These are phyloP conservation scores for Microplitis demolitor DNA, from an alignment of 1,140 invertebrate genomes.

Conservation along the genomic window DNA sequence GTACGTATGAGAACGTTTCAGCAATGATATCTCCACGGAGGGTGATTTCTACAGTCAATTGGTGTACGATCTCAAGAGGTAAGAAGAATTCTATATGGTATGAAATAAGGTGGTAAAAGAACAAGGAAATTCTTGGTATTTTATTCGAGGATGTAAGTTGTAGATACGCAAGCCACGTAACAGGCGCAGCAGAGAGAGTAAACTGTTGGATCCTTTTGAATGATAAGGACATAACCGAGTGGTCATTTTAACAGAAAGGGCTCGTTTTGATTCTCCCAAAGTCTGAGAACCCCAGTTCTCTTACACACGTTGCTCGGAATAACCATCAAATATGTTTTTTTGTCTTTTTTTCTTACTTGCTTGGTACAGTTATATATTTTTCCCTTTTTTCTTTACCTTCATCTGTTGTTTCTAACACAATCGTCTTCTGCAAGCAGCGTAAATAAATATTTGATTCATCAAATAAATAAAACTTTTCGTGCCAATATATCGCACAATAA, in stretches of 20 bases:
- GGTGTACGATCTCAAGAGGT: neutral
- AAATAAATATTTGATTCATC: conserved; percentile 6
- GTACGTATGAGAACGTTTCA: too few species aligned
- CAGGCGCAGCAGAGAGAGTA: conserved; percentile 25
- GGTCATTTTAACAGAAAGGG: conserved; percentile 25
- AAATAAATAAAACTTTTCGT: conserved; percentile 24
- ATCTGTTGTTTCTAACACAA: conserved; percentile 1
- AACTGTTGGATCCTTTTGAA: conserved; percentile 30
- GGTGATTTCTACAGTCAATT: neutral
- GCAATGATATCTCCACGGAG: neutral
- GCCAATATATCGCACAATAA: conserved; percentile 31
- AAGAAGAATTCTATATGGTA: neutral
- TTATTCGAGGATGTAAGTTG: conserved; percentile 1
- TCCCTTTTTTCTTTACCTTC: conserved; percentile 12
- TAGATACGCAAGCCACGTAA: conserved; percentile 24
- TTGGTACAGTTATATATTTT: conserved; percentile 22
- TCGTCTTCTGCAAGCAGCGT: neutral
- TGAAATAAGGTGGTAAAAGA: neutral
- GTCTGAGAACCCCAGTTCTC: neutral
- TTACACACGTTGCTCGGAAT: conserved; percentile 9
- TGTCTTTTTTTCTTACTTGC: conserved; percentile 26
- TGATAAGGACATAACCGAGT: conserved; percentile 36
- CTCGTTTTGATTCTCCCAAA: neutral
- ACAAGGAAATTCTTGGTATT: neutral
- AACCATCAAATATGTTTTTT: conserved; percentile 24